A percentile compares a stretch with the other conserved stretches of the same genome.
Evolutionary conservation across 2,113 vertebrate species (phyloP).

Genomic region (Lucifuga dentata): DNA sequence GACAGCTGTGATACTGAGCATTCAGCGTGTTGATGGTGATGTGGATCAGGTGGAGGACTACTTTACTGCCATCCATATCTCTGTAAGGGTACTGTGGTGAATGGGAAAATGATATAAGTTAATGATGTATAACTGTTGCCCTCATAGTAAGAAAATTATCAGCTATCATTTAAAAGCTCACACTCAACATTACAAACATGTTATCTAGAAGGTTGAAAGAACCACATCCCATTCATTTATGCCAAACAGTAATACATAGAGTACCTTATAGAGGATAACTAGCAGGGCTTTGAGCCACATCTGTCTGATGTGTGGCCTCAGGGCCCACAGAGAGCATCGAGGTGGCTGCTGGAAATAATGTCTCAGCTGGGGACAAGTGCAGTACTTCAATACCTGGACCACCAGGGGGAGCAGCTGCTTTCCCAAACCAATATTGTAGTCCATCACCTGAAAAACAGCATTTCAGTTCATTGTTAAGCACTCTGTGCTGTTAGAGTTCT

Average conservation of each 20-base stretch:
- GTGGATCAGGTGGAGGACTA: slow-evolving; percentile 95
- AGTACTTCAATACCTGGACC: slow-evolving; percentile 98
- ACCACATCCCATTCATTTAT: background rate
- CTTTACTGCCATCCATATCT: slow-evolving; percentile 97
- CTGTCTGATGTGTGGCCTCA: slow-evolving; percentile 95
- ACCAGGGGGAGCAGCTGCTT: slow-evolving; percentile 98
- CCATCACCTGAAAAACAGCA: slow-evolving; percentile 90
- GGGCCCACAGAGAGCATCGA: slow-evolving; percentile 96
- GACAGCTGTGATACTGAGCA: slow-evolving; percentile 99
- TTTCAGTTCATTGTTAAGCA: background rate
- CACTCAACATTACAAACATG: background rate
- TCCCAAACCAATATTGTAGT: slow-evolving; percentile 96
- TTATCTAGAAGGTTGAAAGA: background rate
- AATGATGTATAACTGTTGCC: background rate
- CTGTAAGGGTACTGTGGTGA: slow-evolving; percentile 92
- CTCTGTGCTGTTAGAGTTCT: background rate
- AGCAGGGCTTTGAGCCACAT: slow-evolving; percentile 98
- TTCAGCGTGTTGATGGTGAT: slow-evolving; percentile 98
- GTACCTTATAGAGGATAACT: slow-evolving; percentile 98
- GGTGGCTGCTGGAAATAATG: slow-evolving; percentile 99
- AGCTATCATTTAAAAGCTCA: background rate
- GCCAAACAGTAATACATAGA: background rate
- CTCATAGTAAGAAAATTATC: background rate
- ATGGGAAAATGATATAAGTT: background rate
- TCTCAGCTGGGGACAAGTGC: slow-evolving; percentile 94